These are phyloP conservation scores for Drosophila gunungcola DNA, from an alignment of 1,140 invertebrate species.

Conservation along the genomic window DNA sequence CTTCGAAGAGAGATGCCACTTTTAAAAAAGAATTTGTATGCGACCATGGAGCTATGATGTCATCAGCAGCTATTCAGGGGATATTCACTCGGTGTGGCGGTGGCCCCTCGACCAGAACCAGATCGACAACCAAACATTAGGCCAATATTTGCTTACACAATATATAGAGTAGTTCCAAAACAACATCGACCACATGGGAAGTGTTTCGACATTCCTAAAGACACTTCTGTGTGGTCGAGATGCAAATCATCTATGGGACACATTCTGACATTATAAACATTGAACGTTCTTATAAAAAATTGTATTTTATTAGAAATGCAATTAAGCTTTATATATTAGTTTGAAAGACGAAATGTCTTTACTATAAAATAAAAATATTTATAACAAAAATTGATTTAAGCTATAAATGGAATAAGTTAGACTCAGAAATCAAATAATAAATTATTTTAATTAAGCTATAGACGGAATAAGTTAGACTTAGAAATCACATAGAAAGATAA, in stretches of 20 bases:
- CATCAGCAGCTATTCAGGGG: conserved; percentile 28
- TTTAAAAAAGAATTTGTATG: conserved; percentile 14
- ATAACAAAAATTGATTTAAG: neutral
- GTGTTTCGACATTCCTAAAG: conserved; percentile 9
- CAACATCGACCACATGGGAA: conserved; percentile 23
- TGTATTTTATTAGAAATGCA: neutral
- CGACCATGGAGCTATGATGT: conserved; percentile 47
- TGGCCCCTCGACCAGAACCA: conserved; percentile 43
- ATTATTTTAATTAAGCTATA: no score
- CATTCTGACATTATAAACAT: no score
- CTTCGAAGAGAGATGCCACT: neutral
- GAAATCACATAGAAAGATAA: no score
- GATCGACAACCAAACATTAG: conserved; percentile 37
- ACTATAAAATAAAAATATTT: neutral
- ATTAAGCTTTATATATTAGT: no score
- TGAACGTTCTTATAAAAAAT: no score
- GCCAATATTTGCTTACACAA: conserved; percentile 44
- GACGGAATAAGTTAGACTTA: no score
- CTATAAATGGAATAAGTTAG: no score
- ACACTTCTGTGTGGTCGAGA: neutral
- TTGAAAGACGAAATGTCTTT: no score
- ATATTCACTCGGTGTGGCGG: conserved; percentile 13
- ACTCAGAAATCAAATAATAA: no score
- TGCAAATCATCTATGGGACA: neutral
- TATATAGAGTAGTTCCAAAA: conserved; percentile 33